Base-by-base conservation (phyloP, 2,797 vertebrate species). In the Anomalospiza imberbis region DNA sequence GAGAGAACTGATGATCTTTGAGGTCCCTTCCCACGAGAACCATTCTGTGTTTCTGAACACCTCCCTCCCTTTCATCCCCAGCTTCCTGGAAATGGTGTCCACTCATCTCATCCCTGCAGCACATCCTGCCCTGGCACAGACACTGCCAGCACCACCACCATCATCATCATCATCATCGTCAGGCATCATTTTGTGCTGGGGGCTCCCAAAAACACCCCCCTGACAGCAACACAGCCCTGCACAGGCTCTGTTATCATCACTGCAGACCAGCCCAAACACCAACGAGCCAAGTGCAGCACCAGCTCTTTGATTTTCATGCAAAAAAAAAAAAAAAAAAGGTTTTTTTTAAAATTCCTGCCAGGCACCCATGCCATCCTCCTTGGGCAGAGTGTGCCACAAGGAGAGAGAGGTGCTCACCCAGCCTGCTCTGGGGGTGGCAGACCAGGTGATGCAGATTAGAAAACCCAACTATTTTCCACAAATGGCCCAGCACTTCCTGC, bases 241-340 rank as follows among this genome's bases (percentile, higher is more conserved):
- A 4, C 2, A 0, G 8, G 12, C 34, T 61, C 55, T 42, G 5
- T 5, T 3, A 2, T 1, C 63, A 4, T 9, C 5, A 1, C n/a
- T 3, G 1, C 1, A 0, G 44, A 58, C 28, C 81, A 18, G 32
- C 63, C 28, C 17, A 1, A 61, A 9, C 4, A 3, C 22, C 63
- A 40, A 9, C 0, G 0, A 38, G 38, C 31, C 51, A 26, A 36
- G 17, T 0, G 17, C 40, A 92, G 38, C 40, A 38, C 4, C 70
- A 85, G 40, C 15, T 47, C 55, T 19, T 15, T 7, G 21, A 5
- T 15, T 62, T 42, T 61, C 16, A 19, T 4, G 7, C 0, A 40
- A 13, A 44, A 22, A 28, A 16, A 16, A 0, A 5, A 8, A 40
- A 13, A 44, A 25, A 28, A 13, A 13, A 0, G 6, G 10, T 10